phyloP scores from a whole-genome alignment of 2,797 vertebrate species.

The Cottoperca gobio region DNA sequence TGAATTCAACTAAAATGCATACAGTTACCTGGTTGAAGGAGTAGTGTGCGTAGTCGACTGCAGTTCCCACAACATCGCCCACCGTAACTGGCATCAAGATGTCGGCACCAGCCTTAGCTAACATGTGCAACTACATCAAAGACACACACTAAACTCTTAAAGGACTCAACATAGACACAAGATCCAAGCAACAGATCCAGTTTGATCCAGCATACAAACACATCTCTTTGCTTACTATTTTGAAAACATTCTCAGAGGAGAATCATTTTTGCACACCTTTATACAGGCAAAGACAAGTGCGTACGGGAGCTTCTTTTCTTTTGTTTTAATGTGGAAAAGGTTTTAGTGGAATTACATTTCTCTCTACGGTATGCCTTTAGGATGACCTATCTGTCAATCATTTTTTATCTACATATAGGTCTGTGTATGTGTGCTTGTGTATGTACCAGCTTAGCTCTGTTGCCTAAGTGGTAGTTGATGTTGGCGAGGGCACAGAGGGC shows the following conservation, averaged over 20 bases:
- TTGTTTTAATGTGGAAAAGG: not conserved
- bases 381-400: not conserved
- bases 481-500: constrained; percentile 87
- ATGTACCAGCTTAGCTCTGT: constrained; percentile 84
- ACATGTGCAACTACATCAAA: constrained; percentile 81
- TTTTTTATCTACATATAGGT: not conserved
- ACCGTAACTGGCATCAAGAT: constrained; percentile 86
- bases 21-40: constrained; percentile 86
- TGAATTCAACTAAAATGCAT: not conserved
- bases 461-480: constrained; percentile 77
- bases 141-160: not conserved
- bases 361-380: not conserved
- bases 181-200: too few species aligned
- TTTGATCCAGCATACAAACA: too few species aligned
- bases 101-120: constrained; percentile 84
- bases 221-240: not conserved
- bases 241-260: not conserved
- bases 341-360: not conserved
- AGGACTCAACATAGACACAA: not conserved
- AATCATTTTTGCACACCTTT: not conserved
- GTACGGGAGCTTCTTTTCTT: not conserved
- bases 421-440: constrained; percentile 4
- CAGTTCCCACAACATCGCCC: constrained; percentile 82
- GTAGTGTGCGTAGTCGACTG: constrained; percentile 86
- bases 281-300: not conserved